Evolutionary conservation across 2,888 invertebrate genomes (phyloP).

Genomic region (Apamea epomidion): DNA sequence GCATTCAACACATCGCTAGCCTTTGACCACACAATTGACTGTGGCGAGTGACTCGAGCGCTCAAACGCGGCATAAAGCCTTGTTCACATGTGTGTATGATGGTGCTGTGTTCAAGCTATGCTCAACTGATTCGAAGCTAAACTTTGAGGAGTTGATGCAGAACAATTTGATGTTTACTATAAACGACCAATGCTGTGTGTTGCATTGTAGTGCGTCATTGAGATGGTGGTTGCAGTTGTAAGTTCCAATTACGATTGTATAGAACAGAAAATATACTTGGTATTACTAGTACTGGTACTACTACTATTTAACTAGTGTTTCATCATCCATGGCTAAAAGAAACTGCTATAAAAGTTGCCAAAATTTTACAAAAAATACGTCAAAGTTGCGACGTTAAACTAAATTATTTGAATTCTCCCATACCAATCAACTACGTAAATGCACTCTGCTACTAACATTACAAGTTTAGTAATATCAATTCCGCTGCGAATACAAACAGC

Average conservation of each 20-base stretch:
- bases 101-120: constrained; percentile 11
- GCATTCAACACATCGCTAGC: constrained; percentile 28
- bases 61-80: constrained; percentile 21
- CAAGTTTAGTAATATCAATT: background rate
- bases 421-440: background rate
- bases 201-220: background rate
- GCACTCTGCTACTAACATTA: background rate
- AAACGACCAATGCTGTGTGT: background rate
- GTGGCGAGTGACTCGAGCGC: constrained; percentile 11
- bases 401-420: background rate
- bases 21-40: constrained; percentile 39
- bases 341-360: background rate
- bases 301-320: background rate
- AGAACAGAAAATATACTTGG: background rate
- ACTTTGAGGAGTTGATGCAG: constrained; percentile 3
- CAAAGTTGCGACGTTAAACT: background rate
- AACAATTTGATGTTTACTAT: constrained; percentile 22
- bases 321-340: background rate
- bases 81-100: constrained; percentile 20
- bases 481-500: background rate
- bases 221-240: background rate
- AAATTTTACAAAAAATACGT: background rate
- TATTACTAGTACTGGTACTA: background rate
- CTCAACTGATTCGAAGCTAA: constrained; percentile 9
- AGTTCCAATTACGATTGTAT: background rate